Evolutionary conservation across 2,113 vertebrate genomes (phyloP), one percentile per base, ranked within the genome.

Genomic region (Chinchilla lanigera): DNA sequence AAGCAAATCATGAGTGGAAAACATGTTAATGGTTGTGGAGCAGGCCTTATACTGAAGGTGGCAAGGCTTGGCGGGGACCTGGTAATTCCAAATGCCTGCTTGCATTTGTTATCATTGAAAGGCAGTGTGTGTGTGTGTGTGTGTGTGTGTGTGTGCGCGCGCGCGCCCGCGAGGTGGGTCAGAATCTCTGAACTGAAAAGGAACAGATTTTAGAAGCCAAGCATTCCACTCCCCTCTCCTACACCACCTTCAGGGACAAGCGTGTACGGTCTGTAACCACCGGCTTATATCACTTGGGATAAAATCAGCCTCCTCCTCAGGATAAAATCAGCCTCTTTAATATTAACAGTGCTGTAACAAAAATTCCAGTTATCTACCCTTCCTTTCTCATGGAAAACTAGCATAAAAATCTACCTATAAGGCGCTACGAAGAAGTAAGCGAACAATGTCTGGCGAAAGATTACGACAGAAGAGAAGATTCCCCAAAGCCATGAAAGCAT

Each of bases 1-100:
- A 95, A 93, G 89, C 75, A 90, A 90, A 94, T 78, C 87, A 73
- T 28, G 44, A 86, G 38, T 77, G 65, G 83, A 89, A 96, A 95
- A 93, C 61, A 73, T 38, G 35, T 67, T 92, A 47, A 92, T 92
- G 52, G 73, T 92, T 94, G 65, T 80, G 75, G 81, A 87, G 50
- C 52, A 95, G 96, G 52, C 54, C 50, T 73, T 88, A 90, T 92
- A 38, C 60, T 86, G 60, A 93, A 86, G 69, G 87, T 60, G 54
- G 90, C 67, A 92, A 93, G 89, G 30, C 95, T 26, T 1, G 19
- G 89, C 41, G 44, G 38, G 93, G 82, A 85, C 5, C 82, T n/a
- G 73, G 78, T 65, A 65, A 96, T 89, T 93, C 67, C 73, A 93
- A 95, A 91, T 35, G 83, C 63, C 86, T 87, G 41, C 88, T 93